phyloP scores from a whole-genome alignment of 2,888 invertebrate genomes.

The Adineta ricciae region DNA sequence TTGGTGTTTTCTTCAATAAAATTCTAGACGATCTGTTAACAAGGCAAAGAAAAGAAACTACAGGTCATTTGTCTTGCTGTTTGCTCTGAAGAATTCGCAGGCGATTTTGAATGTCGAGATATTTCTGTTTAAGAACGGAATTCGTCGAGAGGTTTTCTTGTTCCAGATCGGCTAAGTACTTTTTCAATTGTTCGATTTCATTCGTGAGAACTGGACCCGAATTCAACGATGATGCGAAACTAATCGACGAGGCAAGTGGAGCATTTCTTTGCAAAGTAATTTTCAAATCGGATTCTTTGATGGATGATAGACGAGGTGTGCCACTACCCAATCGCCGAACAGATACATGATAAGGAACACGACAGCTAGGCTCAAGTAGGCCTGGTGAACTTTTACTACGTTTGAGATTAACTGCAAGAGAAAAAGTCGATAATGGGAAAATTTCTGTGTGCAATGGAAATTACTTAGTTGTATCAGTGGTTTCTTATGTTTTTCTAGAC shows the following conservation, averaged over 20 bases:
- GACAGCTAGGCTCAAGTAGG: slow-evolving; percentile 79
- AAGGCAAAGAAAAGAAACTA: neutral
- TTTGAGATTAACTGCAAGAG: slow-evolving; percentile 74
- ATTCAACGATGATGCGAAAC: slow-evolving; percentile 10
- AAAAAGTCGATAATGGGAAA: neutral
- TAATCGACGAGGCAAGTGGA: neutral
- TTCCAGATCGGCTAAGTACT: neutral
- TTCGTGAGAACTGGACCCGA: neutral
- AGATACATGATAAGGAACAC: slow-evolving; percentile 56
- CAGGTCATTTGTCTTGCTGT: neutral
- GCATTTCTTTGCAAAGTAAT: neutral
- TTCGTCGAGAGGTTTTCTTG: neutral
- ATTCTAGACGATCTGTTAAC: neutral
- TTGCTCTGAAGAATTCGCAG: neutral
- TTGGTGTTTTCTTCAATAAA: neutral
- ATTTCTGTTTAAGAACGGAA: neutral
- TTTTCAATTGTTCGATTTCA: neutral
- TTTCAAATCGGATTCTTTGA: neutral
- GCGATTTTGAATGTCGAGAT: neutral
- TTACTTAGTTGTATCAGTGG: slow-evolving; percentile 41
- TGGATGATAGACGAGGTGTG: neutral
- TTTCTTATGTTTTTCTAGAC: slow-evolving; percentile 90
- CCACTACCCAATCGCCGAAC: neutral
- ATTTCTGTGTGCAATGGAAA: neutral
- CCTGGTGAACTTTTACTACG: slow-evolving; percentile 94